phyloP scores from a whole-genome alignment of 2,797 vertebrate genomes.

The Hapalemur alaotrensis region DNA sequence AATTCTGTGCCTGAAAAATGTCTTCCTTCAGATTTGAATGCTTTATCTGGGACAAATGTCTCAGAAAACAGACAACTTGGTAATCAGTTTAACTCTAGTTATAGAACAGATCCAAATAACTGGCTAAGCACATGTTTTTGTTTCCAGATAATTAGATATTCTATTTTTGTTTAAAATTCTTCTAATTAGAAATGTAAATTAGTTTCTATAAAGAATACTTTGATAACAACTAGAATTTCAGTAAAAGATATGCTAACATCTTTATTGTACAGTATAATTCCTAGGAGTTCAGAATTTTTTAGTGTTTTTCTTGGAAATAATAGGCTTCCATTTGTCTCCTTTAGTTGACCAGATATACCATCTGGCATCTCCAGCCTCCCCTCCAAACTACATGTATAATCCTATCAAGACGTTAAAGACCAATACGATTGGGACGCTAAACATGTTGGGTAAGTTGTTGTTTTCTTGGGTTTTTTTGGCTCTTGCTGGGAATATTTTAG shows the following conservation, averaged over 20 bases:
- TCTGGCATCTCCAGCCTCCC: slow-evolving; percentile 97
- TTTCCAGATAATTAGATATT: slow-evolving; percentile 2
- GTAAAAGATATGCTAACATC: background rate
- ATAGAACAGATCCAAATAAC: background rate
- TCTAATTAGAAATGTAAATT: background rate
- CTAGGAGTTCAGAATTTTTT: background rate
- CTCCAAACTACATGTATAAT: slow-evolving; percentile 99
- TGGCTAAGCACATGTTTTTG: background rate
- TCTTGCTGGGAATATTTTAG: background rate
- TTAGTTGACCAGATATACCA: slow-evolving; percentile 99
- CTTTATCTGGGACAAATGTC: background rate
- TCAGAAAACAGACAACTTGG: background rate
- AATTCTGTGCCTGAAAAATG: background rate
- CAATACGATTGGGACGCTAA: slow-evolving; percentile 98
- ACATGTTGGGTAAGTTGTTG: slow-evolving; percentile 95
- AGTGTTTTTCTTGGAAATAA: slow-evolving; percentile 12
- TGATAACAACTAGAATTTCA: background rate
- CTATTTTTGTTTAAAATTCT: slow-evolving; percentile 26
- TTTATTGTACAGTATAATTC: background rate
- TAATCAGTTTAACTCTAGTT: background rate
- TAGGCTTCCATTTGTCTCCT: slow-evolving; percentile 12
- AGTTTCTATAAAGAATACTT: background rate
- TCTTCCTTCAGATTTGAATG: background rate
- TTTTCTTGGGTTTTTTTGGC: background rate
- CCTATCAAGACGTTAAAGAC: slow-evolving; percentile 99